Evolutionary conservation across 37 sponge, comb jelly and placozoan genomes (phyloP).

Genomic region (Beroe forskalii): DNA sequence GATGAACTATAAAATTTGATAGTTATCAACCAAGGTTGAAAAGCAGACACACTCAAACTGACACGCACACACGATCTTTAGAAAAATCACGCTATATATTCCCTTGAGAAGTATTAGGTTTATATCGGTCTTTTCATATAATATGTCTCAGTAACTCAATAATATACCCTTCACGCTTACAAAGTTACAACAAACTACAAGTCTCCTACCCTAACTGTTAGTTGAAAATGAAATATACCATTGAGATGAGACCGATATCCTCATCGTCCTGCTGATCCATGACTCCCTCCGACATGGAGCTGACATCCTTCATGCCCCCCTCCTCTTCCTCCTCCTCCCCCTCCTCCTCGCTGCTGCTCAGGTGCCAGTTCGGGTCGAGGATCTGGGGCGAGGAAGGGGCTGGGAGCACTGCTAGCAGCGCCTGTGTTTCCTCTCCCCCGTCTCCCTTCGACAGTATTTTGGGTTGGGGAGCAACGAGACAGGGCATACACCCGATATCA

Average conservation of each 20-base stretch:
- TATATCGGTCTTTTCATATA: too few species aligned
- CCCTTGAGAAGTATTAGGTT: too few species aligned
- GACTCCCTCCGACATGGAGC: neutral
- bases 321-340: neutral
- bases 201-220: too few species aligned
- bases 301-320: neutral
- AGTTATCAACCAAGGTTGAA: neutral
- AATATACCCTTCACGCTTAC: too few species aligned
- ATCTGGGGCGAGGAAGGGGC: neutral
- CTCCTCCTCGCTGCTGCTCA: slow-evolving; percentile 32
- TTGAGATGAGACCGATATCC: slow-evolving; percentile 36
- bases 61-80: neutral
- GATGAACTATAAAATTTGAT: too few species aligned
- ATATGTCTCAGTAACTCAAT: too few species aligned
- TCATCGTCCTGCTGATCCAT: neutral
- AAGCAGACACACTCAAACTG: neutral
- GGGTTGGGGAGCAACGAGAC: slow-evolving; percentile 45
- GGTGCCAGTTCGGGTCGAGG: slow-evolving; percentile 62
- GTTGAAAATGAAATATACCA: too few species aligned
- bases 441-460: slow-evolving; percentile 13
- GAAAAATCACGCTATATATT: too few species aligned
- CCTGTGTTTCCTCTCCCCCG: slow-evolving; percentile 32
- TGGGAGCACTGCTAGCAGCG: slow-evolving; percentile 9
- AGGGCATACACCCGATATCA: slow-evolving; percentile 48
- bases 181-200: too few species aligned